Conservation (phyloP, 2,113 vertebrate species). For the Phylloscopus trochiloides region DNA sequence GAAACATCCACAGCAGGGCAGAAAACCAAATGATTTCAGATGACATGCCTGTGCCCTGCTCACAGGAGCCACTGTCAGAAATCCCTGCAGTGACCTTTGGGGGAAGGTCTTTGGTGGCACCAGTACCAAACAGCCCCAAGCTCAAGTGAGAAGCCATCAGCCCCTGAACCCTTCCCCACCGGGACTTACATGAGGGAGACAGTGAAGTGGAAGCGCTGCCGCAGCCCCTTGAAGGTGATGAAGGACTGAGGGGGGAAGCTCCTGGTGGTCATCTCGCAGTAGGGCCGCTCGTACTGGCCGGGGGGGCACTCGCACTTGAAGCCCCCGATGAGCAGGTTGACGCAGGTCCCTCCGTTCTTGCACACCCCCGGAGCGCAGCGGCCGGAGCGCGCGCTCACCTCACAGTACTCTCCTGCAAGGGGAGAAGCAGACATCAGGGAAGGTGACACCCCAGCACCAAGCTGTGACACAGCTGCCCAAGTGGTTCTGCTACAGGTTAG, state of each 20-base stretch:
- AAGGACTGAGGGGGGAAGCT: slow-evolving; percentile 81
- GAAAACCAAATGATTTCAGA: background rate
- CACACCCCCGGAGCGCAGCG: slow-evolving; percentile 77
- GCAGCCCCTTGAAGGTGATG: slow-evolving; percentile 81
- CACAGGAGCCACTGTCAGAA: background rate
- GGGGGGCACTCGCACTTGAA: slow-evolving; percentile 80
- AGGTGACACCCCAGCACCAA: background rate
- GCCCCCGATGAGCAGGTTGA: slow-evolving; percentile 80
- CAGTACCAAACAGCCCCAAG: background rate
- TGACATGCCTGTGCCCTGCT: fast-evolving
- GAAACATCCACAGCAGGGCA: background rate
- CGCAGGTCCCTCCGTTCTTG: slow-evolving; percentile 80
- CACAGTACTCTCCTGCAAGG: slow-evolving; percentile 75
- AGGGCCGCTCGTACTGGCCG: slow-evolving; percentile 74
- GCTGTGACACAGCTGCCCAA: background rate
- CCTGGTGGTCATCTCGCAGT: slow-evolving; percentile 79
- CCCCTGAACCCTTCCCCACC: background rate
- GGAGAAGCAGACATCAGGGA: background rate
- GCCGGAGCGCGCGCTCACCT: slow-evolving; percentile 73
- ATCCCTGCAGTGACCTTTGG: background rate
- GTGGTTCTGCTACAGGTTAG: background rate
- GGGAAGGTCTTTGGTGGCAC: fast-evolving
- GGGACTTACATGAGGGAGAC: slow-evolving; percentile 77
- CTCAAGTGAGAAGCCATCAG: background rate
- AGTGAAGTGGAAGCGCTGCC: slow-evolving; percentile 82